phyloP scores from a whole-genome alignment of 2,888 invertebrate species.

The Ormia ochracea region DNA sequence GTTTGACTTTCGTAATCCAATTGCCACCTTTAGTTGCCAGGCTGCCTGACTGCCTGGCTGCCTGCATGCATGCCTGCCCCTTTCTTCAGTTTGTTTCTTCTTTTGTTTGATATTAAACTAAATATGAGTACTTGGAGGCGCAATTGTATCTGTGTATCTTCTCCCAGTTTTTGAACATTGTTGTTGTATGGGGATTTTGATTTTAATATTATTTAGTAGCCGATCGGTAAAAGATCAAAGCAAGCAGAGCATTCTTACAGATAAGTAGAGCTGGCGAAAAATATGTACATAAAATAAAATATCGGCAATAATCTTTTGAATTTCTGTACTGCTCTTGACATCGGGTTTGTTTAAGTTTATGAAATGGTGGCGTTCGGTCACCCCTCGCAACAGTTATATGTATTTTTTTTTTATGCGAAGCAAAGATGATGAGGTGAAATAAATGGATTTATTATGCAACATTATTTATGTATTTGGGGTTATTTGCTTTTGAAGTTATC shows the following conservation, averaged over 20 bases:
- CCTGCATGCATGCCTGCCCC: too few species aligned
- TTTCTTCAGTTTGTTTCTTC: constrained; percentile 21
- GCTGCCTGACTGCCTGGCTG: too few species aligned
- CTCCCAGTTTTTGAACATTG: constrained; percentile 13
- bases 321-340: constrained; percentile 41
- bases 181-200: constrained; percentile 15
- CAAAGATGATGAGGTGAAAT: constrained; percentile 33
- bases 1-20: not conserved
- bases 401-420: not conserved
- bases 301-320: constrained; percentile 55
- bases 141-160: not conserved
- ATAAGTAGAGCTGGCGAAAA: constrained; percentile 50
- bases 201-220: constrained; percentile 37
- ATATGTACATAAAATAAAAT: constrained; percentile 59
- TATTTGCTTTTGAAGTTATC: not conserved
- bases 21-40: constrained; percentile 34
- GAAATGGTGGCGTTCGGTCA: constrained; percentile 41
- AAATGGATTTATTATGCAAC: constrained; percentile 30
- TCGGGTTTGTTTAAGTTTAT: constrained; percentile 43
- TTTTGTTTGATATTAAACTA: constrained; percentile 24
- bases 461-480: not conserved
- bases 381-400: not conserved
- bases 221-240: constrained; percentile 60
- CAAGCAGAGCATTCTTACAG: constrained; percentile 7
- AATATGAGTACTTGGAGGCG: not conserved